These are phyloP conservation scores for Podotricha telesiphe DNA, from an alignment of 2,888 invertebrate species.

Conservation along the genomic window DNA sequence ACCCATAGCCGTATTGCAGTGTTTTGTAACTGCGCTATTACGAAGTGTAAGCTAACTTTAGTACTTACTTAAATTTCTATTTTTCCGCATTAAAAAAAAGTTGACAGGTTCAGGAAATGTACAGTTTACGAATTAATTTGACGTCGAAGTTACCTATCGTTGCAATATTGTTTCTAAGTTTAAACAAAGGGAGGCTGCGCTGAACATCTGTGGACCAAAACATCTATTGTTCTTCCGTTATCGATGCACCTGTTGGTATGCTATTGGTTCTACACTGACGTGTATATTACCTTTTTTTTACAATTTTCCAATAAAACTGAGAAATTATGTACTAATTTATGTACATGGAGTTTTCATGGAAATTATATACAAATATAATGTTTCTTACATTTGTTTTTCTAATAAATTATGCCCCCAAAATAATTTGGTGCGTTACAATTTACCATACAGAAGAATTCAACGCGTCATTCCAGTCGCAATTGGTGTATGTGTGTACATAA, in stretches of 20 bases:
- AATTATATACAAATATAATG: background rate
- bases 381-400: background rate
- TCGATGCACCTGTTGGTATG: slow-evolving; percentile 40
- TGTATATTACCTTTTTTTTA: slow-evolving; percentile 12
- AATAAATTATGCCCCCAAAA: background rate
- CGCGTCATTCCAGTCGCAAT: slow-evolving; percentile 45
- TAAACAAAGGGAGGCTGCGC: slow-evolving; percentile 36
- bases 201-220: slow-evolving; percentile 45
- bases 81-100: background rate
- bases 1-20: too few relatives aligned
- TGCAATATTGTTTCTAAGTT: slow-evolving; percentile 33
- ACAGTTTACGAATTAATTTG: background rate
- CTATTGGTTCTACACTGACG: background rate
- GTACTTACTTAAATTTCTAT: too few relatives aligned
- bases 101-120: too few relatives aligned
- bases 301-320: slow-evolving; percentile 2
- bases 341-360: background rate
- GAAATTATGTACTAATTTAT: background rate
- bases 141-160: slow-evolving; percentile 39
- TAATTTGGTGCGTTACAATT: background rate
- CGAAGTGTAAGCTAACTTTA: too few relatives aligned
- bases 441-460: slow-evolving; percentile 56
- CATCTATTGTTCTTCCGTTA: slow-evolving; percentile 41
- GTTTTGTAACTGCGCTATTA: too few relatives aligned
- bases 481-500: background rate